Conservation (phyloP, 2,888 invertebrate species). For the Euplexia lucipara region DNA sequence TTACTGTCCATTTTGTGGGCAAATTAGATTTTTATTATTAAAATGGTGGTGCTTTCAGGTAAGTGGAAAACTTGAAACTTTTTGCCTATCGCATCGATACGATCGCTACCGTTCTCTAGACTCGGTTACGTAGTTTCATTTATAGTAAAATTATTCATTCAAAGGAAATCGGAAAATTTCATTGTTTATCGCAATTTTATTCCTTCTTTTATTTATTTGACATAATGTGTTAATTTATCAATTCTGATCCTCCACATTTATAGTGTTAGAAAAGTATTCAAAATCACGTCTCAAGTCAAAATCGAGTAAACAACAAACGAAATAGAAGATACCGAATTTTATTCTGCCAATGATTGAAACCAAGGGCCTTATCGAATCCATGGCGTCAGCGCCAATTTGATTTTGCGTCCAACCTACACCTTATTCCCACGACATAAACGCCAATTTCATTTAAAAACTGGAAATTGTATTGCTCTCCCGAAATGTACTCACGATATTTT, state of each 20-base stretch:
- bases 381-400: slow-evolving; percentile 57
- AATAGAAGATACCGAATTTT: slow-evolving; percentile 77
- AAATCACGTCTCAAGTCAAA: slow-evolving; percentile 62
- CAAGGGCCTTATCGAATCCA: slow-evolving; percentile 74
- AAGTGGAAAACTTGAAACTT: slow-evolving; percentile 48
- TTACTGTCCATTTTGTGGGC: slow-evolving; percentile 51
- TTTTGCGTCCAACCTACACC: slow-evolving; percentile 42
- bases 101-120: slow-evolving; percentile 29
- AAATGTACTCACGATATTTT: slow-evolving; percentile 55
- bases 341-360: slow-evolving; percentile 81
- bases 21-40: slow-evolving; percentile 60
- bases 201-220: background rate
- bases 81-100: slow-evolving; percentile 45
- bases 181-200: slow-evolving; percentile 1
- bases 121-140: slow-evolving; percentile 28
- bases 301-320: slow-evolving; percentile 74
- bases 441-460: slow-evolving; percentile 31
- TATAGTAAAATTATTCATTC: slow-evolving; percentile 27
- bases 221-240: slow-evolving; percentile 15
- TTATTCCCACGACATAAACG: slow-evolving; percentile 34
- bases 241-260: slow-evolving; percentile 7
- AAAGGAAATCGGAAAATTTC: slow-evolving; percentile 6
- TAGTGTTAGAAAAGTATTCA: slow-evolving; percentile 51
- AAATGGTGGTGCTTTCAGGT: slow-evolving; percentile 49
- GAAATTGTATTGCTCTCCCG: slow-evolving; percentile 23